Evolutionary conservation across 2,113 vertebrate species (phyloP), one percentile per base, ranked within the genome.

Genomic region (Aviceda subcristata): DNA sequence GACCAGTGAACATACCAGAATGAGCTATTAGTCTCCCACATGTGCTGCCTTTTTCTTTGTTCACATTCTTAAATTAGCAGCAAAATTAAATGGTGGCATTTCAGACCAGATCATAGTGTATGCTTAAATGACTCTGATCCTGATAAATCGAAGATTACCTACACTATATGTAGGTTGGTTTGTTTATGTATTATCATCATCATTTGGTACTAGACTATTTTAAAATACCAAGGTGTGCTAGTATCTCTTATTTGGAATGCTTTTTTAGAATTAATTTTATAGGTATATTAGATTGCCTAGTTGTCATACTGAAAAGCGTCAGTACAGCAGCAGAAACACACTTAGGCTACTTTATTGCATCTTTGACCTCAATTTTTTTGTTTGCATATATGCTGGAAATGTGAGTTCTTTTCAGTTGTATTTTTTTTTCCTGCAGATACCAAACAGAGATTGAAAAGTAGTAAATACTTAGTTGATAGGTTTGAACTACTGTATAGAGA

Each of bases 31-130:
- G 75, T 72, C 43, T 91, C 56, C 62, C 38, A 50, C 13, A 2
- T 74, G 79, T 80, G 66, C 92, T 96, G 78, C 74, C 56, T 34
- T 86, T 94, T 96, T 82, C 88, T 91, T 86, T 75, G 43, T 91
- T 72, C 85, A 10, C 53, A 13, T 85, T 94, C 75, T 93, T 87
- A 92, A 84, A 82, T 92, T 82, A 89, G 59, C 59, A 84, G 77
- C 30, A 53, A 88, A 91, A 91, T 72, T 39, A 93, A 96, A 76
- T 71, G 48, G 48, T 81, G 32, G 13, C 48, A 39, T 91, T 94
- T 86, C 48, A 87, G 39, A 67, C 19, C 60, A 88, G 36, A 87
- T 76, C 11, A 48, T 36, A 57, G 11, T 12, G 7, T 43, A 5
- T 85, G 36, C 24, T 66, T 74, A 66, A 72, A 48, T 84, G 24